Base-by-base conservation (phyloP, 2,113 vertebrate species). In the Chaetura pelagica region DNA sequence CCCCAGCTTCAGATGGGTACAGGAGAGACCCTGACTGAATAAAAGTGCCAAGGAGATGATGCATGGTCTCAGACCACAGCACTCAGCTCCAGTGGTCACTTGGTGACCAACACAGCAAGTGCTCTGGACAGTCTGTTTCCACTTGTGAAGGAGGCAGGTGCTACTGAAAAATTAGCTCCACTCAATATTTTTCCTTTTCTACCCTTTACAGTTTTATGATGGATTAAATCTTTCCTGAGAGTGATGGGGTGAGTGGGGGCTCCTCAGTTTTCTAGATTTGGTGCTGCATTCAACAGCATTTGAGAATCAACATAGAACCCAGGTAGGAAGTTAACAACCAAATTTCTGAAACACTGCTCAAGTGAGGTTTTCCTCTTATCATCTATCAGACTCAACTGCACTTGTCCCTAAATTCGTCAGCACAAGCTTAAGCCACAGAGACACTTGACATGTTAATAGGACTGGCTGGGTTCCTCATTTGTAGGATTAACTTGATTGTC, bases 81-180 rank as follows among this genome's bases (percentile, higher is more conserved):
- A 2, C 32, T 64, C 68, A 38, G n/a, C 34, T 23, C 26, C 46
- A 15, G 15, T 12, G 32, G 20, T 24, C 67, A 67, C 27, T 42
- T 0, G 1, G 38, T n/a, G 34, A n/a, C 26, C 75, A 48, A 12
- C 9, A 42, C 30, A 42, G 7, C 23, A 59, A 80, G 32, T 2
- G 11, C 30, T 21, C 67, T 40, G 46, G 38, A 4, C 24, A 73
- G 67, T 9, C 34, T 66, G 46, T 23, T n/a, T 46, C 63, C 35
- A 22, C 49, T n/a, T 14, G 78, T 66, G 85, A 79, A 51, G 40
- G 82, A 83, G 63, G 40, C 38, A 87, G 54, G 71, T 62, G 78
- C 84, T 79, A 40, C 0, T 38, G 82, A 90, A 89, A 77, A 81
- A 89, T 76, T 40, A 88, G 72, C 88, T 59, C 46, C 85, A 84